A percentile compares a stretch with the other conserved stretches of the same genome.
These are phyloP conservation scores for Spinus olivaceus DNA, from an alignment of 2,797 vertebrate species.

Conservation along the genomic window DNA sequence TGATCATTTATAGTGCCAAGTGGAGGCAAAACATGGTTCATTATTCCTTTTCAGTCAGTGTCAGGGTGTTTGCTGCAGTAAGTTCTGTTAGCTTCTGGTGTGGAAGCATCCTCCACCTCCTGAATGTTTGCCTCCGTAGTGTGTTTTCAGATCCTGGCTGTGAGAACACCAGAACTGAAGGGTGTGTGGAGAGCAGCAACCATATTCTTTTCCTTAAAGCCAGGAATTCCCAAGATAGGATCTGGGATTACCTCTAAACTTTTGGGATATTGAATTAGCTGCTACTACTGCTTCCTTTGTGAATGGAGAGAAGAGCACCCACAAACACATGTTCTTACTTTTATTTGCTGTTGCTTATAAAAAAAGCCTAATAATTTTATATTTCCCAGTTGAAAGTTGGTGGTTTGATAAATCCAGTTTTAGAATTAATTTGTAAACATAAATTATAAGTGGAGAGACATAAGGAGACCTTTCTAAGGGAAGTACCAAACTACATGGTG, in stretches of 20 bases:
- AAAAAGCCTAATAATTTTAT: background rate
- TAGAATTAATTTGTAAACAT: background rate
- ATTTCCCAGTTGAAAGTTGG: background rate
- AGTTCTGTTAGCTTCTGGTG: background rate
- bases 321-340: background rate
- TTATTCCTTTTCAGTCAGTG: background rate
- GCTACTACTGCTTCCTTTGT: background rate
- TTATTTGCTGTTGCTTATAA: background rate
- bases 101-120: background rate
- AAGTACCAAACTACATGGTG: background rate
- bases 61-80: background rate
- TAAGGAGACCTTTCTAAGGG: conserved; percentile 30
- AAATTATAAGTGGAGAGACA: background rate
- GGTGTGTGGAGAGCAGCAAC: background rate
- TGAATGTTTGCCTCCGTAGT: background rate
- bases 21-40: background rate
- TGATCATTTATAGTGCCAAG: background rate
- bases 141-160: background rate
- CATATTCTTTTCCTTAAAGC: background rate
- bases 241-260: background rate
- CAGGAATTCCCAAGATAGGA: background rate
- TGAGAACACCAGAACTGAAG: background rate
- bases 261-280: background rate
- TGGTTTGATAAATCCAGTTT: background rate
- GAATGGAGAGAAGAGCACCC: background rate